Conservation (phyloP, 2,888 invertebrate species). For the Romanomermis culicivorax region DNA sequence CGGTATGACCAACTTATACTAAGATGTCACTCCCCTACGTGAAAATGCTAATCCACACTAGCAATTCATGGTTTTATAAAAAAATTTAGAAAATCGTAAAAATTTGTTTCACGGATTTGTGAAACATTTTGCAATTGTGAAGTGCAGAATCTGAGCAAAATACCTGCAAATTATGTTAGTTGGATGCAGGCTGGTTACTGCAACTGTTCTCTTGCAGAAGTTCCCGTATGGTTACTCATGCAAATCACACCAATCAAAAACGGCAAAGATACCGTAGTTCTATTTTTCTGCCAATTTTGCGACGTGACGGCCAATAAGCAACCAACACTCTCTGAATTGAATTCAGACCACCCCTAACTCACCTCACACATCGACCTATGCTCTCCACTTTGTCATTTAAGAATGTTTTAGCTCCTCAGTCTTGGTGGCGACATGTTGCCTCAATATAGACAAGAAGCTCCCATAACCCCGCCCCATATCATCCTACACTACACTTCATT, state of each 20-base stretch:
- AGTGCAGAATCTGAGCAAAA: no score
- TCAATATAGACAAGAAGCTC: slow-evolving; percentile 95
- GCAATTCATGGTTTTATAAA: no score
- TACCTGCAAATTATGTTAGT: no score
- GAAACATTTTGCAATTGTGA: no score
- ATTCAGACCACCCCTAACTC: slow-evolving; percentile 8
- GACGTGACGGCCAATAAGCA: slow-evolving; percentile 99
- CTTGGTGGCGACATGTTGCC: slow-evolving; percentile 93
- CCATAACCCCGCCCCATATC: slow-evolving; percentile 97
- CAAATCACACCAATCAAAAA: slow-evolving; percentile 98
- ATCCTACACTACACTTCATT: slow-evolving; percentile 95
- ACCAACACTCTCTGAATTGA: slow-evolving; percentile 46
- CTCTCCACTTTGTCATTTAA: not conserved
- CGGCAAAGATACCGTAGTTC: slow-evolving; percentile 93
- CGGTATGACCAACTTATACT: no score
- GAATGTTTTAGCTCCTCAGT: slow-evolving; percentile 61
- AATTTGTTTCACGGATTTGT: no score
- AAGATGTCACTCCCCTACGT: no score
- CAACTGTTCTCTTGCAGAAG: slow-evolving; percentile 57
- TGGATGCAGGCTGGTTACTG: no score
- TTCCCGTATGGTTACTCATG: slow-evolving; percentile 93
- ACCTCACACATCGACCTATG: not conserved
- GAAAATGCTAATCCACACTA: no score
- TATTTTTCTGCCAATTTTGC: slow-evolving; percentile 93
- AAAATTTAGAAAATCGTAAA: no score